Evolutionary conservation across 2,113 vertebrate genomes (phyloP).

Genomic region (Forbesichthys papilliferus): DNA sequence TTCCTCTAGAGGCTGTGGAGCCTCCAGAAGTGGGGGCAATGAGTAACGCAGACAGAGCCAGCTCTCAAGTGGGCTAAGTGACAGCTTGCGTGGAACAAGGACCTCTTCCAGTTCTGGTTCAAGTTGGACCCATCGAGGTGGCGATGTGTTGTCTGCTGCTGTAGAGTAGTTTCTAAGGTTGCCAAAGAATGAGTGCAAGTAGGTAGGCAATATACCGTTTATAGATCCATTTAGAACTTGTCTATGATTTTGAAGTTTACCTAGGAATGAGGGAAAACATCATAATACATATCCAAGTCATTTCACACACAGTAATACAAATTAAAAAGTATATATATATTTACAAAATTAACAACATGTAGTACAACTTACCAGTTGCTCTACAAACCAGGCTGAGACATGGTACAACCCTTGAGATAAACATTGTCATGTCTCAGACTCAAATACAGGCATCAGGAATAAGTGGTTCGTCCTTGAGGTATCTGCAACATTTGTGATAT

Average conservation of each 20-base stretch:
- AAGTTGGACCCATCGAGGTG: slow-evolving; percentile 69
- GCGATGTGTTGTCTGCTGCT: slow-evolving; percentile 65
- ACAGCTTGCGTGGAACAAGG: slow-evolving; percentile 88
- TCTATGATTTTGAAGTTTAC: slow-evolving; percentile 48
- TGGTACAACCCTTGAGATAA: slow-evolving; percentile 59
- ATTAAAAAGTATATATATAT: background rate
- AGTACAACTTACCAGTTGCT: slow-evolving; percentile 59
- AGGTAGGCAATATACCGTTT: slow-evolving; percentile 23
- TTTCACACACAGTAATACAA: background rate
- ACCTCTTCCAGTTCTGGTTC: slow-evolving; percentile 86
- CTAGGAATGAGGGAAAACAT: slow-evolving; percentile 40
- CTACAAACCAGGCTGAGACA: slow-evolving; percentile 56
- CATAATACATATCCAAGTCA: background rate
- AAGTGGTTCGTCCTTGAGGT: slow-evolving; percentile 23
- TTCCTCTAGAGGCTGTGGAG: slow-evolving; percentile 49
- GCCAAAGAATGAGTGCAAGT: slow-evolving; percentile 27
- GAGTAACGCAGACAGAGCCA: slow-evolving; percentile 85
- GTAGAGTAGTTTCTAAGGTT: slow-evolving; percentile 70
- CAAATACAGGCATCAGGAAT: slow-evolving; percentile 46
- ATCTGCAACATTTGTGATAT: background rate
- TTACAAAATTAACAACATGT: background rate
- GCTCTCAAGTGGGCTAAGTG: slow-evolving; percentile 90
- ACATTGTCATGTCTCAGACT: slow-evolving; percentile 58
- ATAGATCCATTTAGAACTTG: slow-evolving; percentile 40
- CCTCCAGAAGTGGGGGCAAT: slow-evolving; percentile 74